Evolutionary conservation across 37 sponge, comb jelly and placozoan species (phyloP).

Genomic region (Ianthella basta): DNA sequence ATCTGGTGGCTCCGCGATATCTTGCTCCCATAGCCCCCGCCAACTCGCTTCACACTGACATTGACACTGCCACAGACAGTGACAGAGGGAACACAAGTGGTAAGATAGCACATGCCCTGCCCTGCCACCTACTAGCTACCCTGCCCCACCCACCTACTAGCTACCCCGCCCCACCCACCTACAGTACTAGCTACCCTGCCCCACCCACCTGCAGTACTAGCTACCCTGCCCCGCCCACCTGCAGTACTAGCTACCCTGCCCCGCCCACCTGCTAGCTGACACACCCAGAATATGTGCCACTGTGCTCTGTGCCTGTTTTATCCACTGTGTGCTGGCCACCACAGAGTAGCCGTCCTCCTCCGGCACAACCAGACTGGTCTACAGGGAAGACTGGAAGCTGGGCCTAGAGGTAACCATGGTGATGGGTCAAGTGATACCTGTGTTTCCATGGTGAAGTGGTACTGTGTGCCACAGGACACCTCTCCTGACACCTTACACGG

Average conservation of each 20-base stretch:
- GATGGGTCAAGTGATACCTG: too few species aligned
- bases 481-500: constrained; percentile 53
- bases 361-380: constrained; percentile 57
- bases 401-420: too few species aligned
- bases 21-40: constrained; percentile 79
- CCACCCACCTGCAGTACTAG: too few species aligned
- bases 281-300: constrained; percentile 60
- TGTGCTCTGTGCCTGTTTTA: constrained; percentile 34
- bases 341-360: constrained; percentile 58
- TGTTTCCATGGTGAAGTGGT: constrained; percentile 82
- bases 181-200: too few species aligned
- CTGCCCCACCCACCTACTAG: too few species aligned
- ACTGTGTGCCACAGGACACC: constrained; percentile 71
- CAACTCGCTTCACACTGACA: constrained; percentile 67
- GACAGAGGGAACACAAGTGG: too few species aligned
- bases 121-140: too few species aligned
- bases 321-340: constrained; percentile 64
- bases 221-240: too few species aligned
- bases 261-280: constrained; percentile 65
- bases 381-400: background rate
- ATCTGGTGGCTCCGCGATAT: constrained; percentile 22
- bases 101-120: too few species aligned
- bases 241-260: too few species aligned
- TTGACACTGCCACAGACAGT: constrained; percentile 52
- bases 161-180: constrained; percentile 44